These are phyloP conservation scores for Philhelius pedissequus DNA, from an alignment of 2,888 invertebrate genomes.

Conservation along the genomic window DNA sequence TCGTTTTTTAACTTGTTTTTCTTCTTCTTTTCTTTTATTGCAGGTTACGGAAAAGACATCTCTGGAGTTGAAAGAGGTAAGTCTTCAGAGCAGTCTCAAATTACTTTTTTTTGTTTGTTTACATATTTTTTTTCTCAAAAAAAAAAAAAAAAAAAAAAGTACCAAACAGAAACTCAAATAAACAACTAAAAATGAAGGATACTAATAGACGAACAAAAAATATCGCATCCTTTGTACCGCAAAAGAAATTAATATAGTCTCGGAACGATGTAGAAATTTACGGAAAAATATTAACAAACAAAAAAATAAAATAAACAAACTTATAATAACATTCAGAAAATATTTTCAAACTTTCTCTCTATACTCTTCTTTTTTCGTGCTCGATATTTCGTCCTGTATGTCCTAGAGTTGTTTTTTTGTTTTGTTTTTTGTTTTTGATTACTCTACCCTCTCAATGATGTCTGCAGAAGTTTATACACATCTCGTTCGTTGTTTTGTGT, in stretches of 20 bases:
- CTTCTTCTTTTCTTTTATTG: conserved; percentile 76
- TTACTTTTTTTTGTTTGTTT: conserved; percentile 29
- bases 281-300: background rate
- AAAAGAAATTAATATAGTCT: conserved; percentile 57
- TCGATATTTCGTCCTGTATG: background rate
- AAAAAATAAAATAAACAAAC: conserved; percentile 10
- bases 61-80: conserved; percentile 79
- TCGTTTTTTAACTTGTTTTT: conserved; percentile 35
- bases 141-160: background rate
- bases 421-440: background rate
- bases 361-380: background rate
- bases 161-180: background rate
- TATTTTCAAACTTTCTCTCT: conserved; percentile 49
- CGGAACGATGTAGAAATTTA: conserved; percentile 26
- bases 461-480: conserved; percentile 46
- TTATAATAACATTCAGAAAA: conserved; percentile 28
- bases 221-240: conserved; percentile 43
- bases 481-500: conserved; percentile 17
- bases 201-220: conserved; percentile 15
- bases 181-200: background rate
- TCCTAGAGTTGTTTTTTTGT: no score
- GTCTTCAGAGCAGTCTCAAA: conserved; percentile 58
- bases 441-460: background rate
- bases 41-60: conserved; percentile 81
- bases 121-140: conserved; percentile 4